Conservation (phyloP, 2,888 invertebrate species). For the Drosophila borborema region DNA sequence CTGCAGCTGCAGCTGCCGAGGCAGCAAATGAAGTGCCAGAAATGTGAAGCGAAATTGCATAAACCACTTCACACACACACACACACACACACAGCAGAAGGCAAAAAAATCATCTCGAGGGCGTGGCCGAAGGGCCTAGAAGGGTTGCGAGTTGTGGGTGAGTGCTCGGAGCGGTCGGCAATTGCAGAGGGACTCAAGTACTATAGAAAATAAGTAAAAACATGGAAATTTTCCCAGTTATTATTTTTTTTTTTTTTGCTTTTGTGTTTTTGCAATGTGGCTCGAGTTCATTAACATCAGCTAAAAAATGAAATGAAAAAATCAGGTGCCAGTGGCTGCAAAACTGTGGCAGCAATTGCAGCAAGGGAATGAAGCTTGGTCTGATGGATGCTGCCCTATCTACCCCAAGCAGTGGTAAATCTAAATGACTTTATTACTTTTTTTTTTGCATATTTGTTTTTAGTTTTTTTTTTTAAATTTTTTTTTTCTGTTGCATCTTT, state of each 20-base stretch:
- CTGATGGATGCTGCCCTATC: slow-evolving; percentile 59
- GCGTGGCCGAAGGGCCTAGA: slow-evolving; percentile 23
- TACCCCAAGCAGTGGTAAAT: slow-evolving; percentile 77
- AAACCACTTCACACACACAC: slow-evolving; percentile 61
- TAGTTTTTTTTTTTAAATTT: slow-evolving; percentile 9
- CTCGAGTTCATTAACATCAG: slow-evolving; percentile 75
- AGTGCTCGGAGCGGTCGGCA: neutral
- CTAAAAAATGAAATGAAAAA: slow-evolving; percentile 8
- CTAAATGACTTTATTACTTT: slow-evolving; percentile 80
- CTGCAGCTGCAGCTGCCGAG: slow-evolving; percentile 26
- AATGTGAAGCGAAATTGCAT: slow-evolving; percentile 80
- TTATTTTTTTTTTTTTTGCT: slow-evolving; percentile 9
- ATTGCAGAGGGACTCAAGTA: slow-evolving; percentile 5
- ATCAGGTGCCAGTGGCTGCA: slow-evolving; percentile 64
- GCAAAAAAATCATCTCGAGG: slow-evolving; percentile 54
- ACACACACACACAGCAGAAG: slow-evolving; percentile 28
- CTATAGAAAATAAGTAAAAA: slow-evolving; percentile 35
- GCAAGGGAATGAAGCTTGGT: neutral
- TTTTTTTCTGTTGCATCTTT: slow-evolving; percentile 21
- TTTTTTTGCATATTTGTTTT: slow-evolving; percentile 51
- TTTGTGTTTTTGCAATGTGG: slow-evolving; percentile 53
- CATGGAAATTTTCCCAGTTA: slow-evolving; percentile 25
- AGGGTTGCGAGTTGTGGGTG: neutral
- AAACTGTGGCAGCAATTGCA: slow-evolving; percentile 61
- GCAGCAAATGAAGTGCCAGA: slow-evolving; percentile 80